Evolutionary conservation across 2,797 vertebrate genomes (phyloP), one percentile per base, ranked within the genome.

Genomic region (Mustela erminea): DNA sequence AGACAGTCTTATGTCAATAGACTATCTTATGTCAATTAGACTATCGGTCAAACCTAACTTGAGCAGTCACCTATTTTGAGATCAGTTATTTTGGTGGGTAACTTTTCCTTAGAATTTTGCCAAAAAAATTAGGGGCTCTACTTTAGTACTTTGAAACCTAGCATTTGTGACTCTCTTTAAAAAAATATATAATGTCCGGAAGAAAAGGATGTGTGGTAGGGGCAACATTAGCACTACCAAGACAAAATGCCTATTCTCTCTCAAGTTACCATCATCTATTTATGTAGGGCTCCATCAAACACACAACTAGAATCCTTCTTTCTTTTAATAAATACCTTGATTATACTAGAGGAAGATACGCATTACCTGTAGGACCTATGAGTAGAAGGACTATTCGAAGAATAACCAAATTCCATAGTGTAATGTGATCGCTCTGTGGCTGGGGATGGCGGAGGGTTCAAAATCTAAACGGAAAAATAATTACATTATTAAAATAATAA

Each of bases 341-440:
- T 80, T 86, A 18, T 7, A 27, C 20, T 82, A 83, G 15, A 96
- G 49, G 49, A 87, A 27, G 75, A 35, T 9, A 25, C 70, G 0
- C 56, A 96, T 98, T 99, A 99, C 99, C 99, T 99, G 99, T 99
- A 99, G 23, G 99, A 99, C 54, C 99, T 98, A 60, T 99, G 99
- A 2, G 99, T 99, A 6, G 99, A 99, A 87, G 99, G 99, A 75
- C 99, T 99, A 98, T 99, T 99, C 92, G 99, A 99, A 54, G 99
- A 99, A 96, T 99, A 99, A 46, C 99, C 99, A 0, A 99, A 99
- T 98, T 99, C 99, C 99, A 99, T 99, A 20, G 99, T 99, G 95
- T 99, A 99, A 98, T 99, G 99, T 6, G 99, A 99, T 60, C 99
- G 99, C 54, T 99, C 99, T 0, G 99, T 99, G 35, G 99, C 99